Evolutionary conservation across 2,797 vertebrate genomes (phyloP).

Genomic region (Alcedo atthis): DNA sequence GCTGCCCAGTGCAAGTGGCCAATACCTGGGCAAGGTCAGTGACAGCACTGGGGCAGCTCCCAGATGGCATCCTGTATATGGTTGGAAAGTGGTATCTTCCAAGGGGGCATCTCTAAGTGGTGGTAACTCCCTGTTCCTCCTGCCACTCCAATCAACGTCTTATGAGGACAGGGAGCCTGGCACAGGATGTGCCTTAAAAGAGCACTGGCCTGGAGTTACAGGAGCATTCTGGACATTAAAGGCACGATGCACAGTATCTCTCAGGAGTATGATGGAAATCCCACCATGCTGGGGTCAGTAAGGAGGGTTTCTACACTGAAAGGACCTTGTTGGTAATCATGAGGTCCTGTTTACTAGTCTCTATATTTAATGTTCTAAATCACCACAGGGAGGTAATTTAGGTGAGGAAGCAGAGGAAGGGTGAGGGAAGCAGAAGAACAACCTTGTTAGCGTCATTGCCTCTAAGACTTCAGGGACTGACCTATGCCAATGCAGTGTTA

Average conservation of each 20-base stretch:
- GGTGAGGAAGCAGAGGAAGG: neutral
- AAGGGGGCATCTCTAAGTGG: neutral
- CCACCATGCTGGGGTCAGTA: neutral
- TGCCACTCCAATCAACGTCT: neutral
- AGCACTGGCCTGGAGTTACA: neutral
- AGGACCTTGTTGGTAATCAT: neutral
- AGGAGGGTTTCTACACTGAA: rapidly evolving
- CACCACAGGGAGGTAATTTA: neutral
- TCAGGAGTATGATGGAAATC: neutral
- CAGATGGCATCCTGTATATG: neutral
- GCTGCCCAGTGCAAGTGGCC: neutral
- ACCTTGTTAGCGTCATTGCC: neutral
- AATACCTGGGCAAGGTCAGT: neutral
- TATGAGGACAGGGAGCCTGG: neutral
- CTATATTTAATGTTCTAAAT: neutral
- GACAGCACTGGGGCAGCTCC: neutral
- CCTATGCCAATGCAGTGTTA: neutral
- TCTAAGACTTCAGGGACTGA: neutral
- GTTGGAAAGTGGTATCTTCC: neutral
- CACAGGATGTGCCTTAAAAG: neutral
- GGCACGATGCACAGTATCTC: neutral
- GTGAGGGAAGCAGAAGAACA: neutral
- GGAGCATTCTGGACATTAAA: neutral
- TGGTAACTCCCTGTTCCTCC: neutral
- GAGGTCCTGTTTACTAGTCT: neutral